Percentiles rank a stretch among this genome's conserved stretches.
Conservation (phyloP, 2,797 vertebrate genomes). For the Threskiornis aethiopicus region DNA sequence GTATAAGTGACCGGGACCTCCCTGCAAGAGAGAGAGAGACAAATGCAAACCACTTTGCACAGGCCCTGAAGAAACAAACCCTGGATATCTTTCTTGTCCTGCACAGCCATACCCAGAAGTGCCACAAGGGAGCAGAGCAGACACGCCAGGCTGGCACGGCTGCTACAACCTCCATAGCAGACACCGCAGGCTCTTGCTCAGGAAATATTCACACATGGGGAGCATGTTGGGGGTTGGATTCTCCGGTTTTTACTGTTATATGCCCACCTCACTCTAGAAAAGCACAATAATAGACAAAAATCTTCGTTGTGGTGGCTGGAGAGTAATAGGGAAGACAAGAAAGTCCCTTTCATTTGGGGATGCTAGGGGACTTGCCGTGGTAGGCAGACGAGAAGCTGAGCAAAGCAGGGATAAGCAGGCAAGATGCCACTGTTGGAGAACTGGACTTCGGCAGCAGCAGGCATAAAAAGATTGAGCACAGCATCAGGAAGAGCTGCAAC, state of each 20-base stretch:
- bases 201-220: neutral
- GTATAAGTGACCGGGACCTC: constrained; percentile 94
- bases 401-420: neutral
- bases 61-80: neutral
- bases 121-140: neutral
- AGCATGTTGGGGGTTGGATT: neutral
- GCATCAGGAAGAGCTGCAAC: neutral
- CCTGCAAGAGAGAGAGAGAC: constrained; percentile 74
- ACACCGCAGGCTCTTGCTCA: rapidly evolving
- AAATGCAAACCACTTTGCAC: neutral
- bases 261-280: neutral
- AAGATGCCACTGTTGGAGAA: neutral
- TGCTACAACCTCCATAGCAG: neutral
- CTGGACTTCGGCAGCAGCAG: neutral
- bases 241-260: neutral
- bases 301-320: neutral
- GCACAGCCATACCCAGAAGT: neutral
- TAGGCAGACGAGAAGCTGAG: neutral
- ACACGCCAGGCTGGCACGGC: neutral
- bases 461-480: neutral
- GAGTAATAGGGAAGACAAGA: neutral
- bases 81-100: neutral
- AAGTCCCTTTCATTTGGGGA: neutral
- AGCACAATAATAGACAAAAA: neutral
- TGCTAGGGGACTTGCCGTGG: neutral